Base-by-base conservation (phyloP, 2,113 vertebrate genomes). In the Micronycteris hirsuta region DNA sequence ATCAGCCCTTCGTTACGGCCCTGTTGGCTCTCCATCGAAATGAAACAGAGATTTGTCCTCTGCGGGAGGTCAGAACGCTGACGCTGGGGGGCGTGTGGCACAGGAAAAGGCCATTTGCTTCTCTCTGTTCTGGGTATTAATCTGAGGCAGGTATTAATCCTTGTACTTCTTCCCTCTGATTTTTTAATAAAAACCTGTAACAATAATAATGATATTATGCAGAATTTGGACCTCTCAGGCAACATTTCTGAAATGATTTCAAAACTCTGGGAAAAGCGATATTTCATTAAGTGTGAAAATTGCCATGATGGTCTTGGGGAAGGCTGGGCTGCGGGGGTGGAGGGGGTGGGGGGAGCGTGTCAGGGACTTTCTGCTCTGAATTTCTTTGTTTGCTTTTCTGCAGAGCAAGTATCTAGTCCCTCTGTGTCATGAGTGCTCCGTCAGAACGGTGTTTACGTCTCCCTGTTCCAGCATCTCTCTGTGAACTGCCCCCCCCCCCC, bases 31-130 rank as follows among this genome's bases (percentile, higher is more conserved):
- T 85, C 81, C 80, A 33, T 93, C 71, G 70, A 93, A 83, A 77
- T 92, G 88, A 95, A 90, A 92, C 71, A 96, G 76, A 85, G 47
- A 87, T 56, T 92, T 82, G 43, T 88, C 67, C 74, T 77, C 65
- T 73, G 20, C n/a, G 61, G 56, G 85, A 94, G 77, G 56, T 83
- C 6, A 36, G 88, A 49, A 16, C 80, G 41, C 7, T 82, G 52
- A 28, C 63, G 14, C 26, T 61, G 6, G 33, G 38, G 86, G 19
- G 14, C 70, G 17, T 45, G 45, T 15, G 76, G 33, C 36, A 33
- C 28, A 63, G 43, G 68, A 45, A 58, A 87, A 76, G 76, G 49
- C 20, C 76, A 93, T 82, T 77, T 84, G 47, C 93, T 89, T 88
- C 49, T 96, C 41, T 73, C 20, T 67, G 41, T 92, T 56, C 61